phyloP scores from a whole-genome alignment of 2,888 invertebrate species.

The Eupithecia subumbrata region DNA sequence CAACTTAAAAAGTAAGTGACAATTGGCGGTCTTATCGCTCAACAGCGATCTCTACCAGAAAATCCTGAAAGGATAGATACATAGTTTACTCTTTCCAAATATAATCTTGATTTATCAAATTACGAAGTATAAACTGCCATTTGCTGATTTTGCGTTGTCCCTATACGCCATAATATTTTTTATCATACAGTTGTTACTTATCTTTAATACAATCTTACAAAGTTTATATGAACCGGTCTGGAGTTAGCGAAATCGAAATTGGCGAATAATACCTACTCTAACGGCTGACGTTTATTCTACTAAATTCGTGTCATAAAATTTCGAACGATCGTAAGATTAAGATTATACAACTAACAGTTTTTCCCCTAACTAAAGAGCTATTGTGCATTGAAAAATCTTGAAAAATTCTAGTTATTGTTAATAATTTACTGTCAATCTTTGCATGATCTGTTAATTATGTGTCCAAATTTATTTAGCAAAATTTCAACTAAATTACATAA shows the following conservation, averaged over 20 bases:
- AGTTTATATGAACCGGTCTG: no score
- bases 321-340: background rate
- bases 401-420: background rate
- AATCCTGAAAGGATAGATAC: background rate
- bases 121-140: background rate
- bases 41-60: background rate
- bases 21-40: background rate
- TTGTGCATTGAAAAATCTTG: background rate
- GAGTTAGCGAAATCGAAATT: background rate
- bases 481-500: background rate
- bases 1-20: background rate
- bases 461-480: background rate
- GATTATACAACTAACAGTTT: background rate
- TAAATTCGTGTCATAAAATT: background rate
- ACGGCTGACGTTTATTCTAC: background rate
- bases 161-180: background rate
- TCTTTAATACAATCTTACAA: no score
- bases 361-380: background rate
- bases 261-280: background rate
- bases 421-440: background rate
- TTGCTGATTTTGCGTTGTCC: background rate
- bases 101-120: background rate
- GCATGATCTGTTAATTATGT: background rate
- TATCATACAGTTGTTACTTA: background rate
- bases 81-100: background rate